Evolutionary conservation across 1,140 invertebrate genomes (phyloP).

Genomic region (Rhopalosiphum maidis): DNA sequence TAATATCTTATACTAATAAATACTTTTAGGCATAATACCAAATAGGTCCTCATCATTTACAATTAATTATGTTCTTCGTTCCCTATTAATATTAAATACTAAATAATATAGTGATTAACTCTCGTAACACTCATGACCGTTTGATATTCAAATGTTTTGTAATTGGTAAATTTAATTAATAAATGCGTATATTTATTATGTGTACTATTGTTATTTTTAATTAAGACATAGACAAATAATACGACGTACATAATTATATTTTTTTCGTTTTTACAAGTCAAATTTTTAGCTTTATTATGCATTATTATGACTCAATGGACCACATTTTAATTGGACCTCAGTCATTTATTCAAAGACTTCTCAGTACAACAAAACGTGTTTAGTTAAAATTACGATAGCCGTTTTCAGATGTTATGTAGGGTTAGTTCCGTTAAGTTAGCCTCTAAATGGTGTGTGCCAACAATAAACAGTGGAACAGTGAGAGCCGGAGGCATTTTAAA

Average conservation of each 20-base stretch:
- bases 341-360: constrained; percentile 2
- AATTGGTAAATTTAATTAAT: neutral
- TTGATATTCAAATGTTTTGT: neutral
- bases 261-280: neutral
- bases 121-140: neutral
- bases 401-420: neutral
- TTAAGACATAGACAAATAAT: neutral
- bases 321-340: constrained; percentile 25
- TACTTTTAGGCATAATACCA: neutral
- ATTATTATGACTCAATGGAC: neutral
- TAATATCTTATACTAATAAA: neutral
- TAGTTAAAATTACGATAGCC: neutral
- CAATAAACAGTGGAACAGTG: neutral
- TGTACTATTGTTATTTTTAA: too few relatives aligned
- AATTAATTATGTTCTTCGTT: neutral
- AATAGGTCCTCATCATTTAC: neutral
- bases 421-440: neutral
- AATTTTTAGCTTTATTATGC: neutral
- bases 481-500: neutral
- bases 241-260: neutral
- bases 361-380: neutral
- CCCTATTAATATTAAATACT: neutral
- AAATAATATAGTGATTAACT: neutral
- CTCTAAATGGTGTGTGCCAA: neutral
- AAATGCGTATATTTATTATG: neutral